These are phyloP conservation scores for Brachypodius melanocephalos DNA, from an alignment of 2,113 vertebrate genomes.

Conservation along the genomic window DNA sequence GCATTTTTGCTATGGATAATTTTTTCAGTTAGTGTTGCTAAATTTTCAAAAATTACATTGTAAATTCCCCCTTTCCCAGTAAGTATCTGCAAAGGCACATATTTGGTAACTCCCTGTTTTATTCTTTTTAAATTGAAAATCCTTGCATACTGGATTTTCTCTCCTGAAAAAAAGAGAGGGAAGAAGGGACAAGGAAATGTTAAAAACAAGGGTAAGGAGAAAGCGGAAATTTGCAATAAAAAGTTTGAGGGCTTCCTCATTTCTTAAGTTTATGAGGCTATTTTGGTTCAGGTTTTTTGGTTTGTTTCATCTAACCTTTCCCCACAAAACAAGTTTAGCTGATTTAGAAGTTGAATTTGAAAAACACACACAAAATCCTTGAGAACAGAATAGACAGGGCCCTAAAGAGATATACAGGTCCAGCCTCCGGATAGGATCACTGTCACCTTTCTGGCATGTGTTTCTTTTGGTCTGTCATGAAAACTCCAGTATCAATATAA, in stretches of 20 bases:
- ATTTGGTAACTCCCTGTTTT: neutral
- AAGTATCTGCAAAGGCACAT: neutral
- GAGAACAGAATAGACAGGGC: neutral
- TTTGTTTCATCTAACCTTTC: neutral
- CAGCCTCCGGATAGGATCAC: neutral
- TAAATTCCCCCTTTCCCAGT: neutral
- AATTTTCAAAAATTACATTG: neutral
- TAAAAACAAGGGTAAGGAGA: neutral
- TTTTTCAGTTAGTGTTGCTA: neutral
- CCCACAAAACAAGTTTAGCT: neutral
- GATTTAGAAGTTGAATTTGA: neutral
- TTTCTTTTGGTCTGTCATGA: neutral
- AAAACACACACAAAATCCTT: neutral
- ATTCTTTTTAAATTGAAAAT: neutral
- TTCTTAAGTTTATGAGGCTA: neutral
- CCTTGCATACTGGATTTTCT: neutral
- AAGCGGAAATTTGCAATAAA: neutral
- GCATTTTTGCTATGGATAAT: neutral
- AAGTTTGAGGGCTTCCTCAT: neutral
- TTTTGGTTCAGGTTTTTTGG: neutral
- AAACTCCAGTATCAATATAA: neutral
- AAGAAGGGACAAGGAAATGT: accelerated
- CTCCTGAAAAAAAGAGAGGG: accelerated
- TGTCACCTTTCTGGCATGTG: neutral
- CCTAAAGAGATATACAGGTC: neutral